A percentile compares a stretch with the other conserved stretches of the same genome.
Evolutionary conservation across 2,888 invertebrate genomes (phyloP).

Genomic region (Epiblema foenella): DNA sequence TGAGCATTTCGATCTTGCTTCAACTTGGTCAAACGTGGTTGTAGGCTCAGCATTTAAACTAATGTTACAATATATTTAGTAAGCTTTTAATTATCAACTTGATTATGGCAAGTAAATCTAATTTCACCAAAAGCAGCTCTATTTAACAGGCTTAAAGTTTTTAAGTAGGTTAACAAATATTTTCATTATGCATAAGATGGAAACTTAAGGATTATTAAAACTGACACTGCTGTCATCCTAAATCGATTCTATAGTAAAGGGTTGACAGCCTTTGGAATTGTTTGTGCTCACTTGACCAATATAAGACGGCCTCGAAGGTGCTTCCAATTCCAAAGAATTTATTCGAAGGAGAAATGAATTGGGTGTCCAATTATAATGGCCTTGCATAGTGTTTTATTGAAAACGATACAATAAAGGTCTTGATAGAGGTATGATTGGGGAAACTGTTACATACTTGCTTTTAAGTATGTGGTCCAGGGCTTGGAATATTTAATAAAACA

Average conservation of each 20-base stretch:
- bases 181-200: constrained; percentile 23
- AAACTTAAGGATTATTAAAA: constrained; percentile 25
- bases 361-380: constrained; percentile 22
- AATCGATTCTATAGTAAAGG: constrained; percentile 35
- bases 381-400: constrained; percentile 29
- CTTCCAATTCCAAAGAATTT: neutral
- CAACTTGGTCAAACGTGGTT: no score
- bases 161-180: neutral
- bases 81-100: no score
- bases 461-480: no score
- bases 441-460: no score
- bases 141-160: neutral
- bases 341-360: neutral
- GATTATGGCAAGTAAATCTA: no score
- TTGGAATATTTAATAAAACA: no score
- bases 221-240: constrained; percentile 31
- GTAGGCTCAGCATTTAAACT: no score
- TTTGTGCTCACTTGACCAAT: constrained; percentile 14
- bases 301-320: constrained; percentile 5
- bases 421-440: constrained; percentile 30
- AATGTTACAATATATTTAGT: no score
- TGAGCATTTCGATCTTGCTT: no score
- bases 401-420: constrained; percentile 36
- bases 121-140: neutral
- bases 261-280: constrained; percentile 35